Percentiles rank a stretch among this genome's conserved stretches.
phyloP scores from a whole-genome alignment of 2,888 invertebrate genomes.

The Rhingia rostrata region DNA sequence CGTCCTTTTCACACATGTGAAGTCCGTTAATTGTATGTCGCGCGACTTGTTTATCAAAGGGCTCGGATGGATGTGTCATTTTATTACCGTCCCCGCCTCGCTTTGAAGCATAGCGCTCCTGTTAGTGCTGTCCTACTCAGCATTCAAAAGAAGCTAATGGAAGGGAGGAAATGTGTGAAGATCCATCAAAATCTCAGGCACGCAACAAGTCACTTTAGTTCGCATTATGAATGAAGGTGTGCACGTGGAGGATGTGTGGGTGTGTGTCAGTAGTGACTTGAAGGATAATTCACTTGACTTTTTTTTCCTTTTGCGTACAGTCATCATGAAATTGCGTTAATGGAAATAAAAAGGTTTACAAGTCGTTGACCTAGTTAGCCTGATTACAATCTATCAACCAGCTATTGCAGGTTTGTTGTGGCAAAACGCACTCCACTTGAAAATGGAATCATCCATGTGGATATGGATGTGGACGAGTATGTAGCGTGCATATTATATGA shows the following conservation, averaged over 20 bases:
- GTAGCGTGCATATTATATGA: not conserved
- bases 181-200: constrained; percentile 42
- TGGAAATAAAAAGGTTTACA: constrained; percentile 49
- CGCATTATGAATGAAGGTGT: constrained; percentile 6
- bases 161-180: not conserved
- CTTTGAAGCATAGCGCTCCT: not conserved
- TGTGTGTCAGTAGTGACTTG: not conserved
- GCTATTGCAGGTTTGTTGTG: constrained; percentile 21
- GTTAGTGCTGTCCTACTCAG: too few relatives aligned
- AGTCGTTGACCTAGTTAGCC: constrained; percentile 60
- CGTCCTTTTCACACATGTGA: not conserved
- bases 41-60: constrained; percentile 24
- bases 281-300: constrained; percentile 42
- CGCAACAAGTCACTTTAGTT: constrained; percentile 52
- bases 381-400: constrained; percentile 36
- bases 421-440: constrained; percentile 4
- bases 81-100: constrained; percentile 21
- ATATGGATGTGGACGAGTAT: not conserved
- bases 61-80: constrained; percentile 20
- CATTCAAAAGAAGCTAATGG: too few relatives aligned
- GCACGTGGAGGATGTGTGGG: not conserved
- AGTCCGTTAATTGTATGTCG: not conserved
- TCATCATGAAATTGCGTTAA: constrained; percentile 69
- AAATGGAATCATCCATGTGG: not conserved
- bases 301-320: constrained; percentile 61